Conservation (phyloP, 2,113 vertebrate genomes). For the Gymnarchus niloticus region DNA sequence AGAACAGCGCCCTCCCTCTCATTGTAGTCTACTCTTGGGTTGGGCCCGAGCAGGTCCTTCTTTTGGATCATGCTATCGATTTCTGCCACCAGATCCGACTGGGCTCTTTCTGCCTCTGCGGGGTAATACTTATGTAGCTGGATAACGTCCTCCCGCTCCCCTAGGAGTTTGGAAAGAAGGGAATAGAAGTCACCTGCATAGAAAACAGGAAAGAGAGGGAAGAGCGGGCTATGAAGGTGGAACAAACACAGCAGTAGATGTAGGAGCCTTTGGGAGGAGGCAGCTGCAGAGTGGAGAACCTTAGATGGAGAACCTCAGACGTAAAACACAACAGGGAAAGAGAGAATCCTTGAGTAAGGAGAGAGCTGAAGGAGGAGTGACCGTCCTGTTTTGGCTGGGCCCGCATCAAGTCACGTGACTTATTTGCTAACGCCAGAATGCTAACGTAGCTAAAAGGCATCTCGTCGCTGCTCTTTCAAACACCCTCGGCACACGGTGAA, state of each 20-base stretch:
- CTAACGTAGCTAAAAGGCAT: no score
- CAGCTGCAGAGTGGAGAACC: constrained; percentile 16
- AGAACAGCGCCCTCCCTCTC: constrained; percentile 69
- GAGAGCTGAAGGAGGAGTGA: not conserved
- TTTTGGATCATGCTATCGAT: constrained; percentile 86
- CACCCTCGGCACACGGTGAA: not conserved
- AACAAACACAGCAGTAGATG: not conserved
- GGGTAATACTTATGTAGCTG: constrained; percentile 77
- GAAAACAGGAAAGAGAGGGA: constrained; percentile 53
- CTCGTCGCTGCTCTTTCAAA: not conserved
- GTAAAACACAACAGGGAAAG: constrained; percentile 1
- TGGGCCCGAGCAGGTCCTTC: constrained; percentile 69
- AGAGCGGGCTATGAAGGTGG: constrained; percentile 31
- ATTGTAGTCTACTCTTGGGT: constrained; percentile 58
- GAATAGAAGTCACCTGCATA: constrained; percentile 91
- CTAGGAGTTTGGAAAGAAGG: constrained; percentile 89
- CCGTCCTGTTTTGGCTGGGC: not conserved
- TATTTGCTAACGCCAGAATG: not conserved
- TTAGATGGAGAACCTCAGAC: constrained; percentile 21
- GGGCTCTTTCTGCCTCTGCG: constrained; percentile 71
- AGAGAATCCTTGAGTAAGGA: not conserved
- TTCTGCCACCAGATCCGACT: constrained; percentile 76
- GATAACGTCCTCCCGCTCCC: constrained; percentile 79
- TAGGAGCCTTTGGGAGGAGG: constrained; percentile 5
- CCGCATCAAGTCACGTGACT: not conserved